Conservation (phyloP, 2,888 invertebrate genomes). For the Lottia gigantea region DNA sequence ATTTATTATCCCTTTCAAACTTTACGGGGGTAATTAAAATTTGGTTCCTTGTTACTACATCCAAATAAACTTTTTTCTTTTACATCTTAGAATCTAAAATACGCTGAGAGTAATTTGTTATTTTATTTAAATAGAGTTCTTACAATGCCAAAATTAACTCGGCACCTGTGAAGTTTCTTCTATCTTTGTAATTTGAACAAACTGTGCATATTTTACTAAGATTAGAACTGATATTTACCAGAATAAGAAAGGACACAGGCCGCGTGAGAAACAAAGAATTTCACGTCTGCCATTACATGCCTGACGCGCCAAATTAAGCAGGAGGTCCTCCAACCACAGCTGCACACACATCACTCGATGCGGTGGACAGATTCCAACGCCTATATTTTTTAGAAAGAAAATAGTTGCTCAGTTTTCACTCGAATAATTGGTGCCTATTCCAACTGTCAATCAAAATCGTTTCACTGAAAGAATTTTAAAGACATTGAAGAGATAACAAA, state of each 20-base stretch:
- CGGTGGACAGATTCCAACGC: conserved; percentile 4
- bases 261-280: conserved; percentile 9
- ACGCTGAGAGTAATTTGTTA: no score
- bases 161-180: conserved; percentile 9
- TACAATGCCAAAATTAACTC: neutral
- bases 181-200: conserved; percentile 2
- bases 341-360: conserved; percentile 2
- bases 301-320: conserved; percentile 2
- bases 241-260: neutral
- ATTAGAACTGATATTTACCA: neutral
- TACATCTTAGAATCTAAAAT: no score
- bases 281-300: neutral
- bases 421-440: neutral
- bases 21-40: no score
- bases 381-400: neutral
- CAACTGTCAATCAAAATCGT: no score
- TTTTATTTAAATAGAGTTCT: neutral
- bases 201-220: conserved; percentile 4
- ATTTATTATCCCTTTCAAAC: no score
- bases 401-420: neutral
- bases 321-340: neutral
- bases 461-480: no score
- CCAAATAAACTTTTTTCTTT: no score
- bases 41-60: no score
- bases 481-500: no score